Percentiles rank a stretch among this genome's conserved stretches.
phyloP scores from a whole-genome alignment of 2,888 invertebrate genomes.

The Drosophila buzzatii region DNA sequence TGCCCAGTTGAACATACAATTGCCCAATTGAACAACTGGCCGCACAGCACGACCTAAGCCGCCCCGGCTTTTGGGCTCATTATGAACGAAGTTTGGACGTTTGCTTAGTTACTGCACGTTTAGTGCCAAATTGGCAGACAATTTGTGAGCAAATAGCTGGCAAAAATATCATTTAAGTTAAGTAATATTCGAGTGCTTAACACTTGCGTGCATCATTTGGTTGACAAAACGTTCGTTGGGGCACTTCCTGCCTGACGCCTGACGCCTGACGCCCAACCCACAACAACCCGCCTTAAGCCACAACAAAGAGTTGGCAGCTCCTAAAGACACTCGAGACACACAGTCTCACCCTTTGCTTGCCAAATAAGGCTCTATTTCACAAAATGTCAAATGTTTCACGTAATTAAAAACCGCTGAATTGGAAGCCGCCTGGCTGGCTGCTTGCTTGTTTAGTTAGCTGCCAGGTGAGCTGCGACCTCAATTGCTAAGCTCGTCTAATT shows the following conservation, averaged over 20 bases:
- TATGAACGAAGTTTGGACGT: constrained; percentile 50
- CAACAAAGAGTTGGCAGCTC: constrained; percentile 45
- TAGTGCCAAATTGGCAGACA: constrained; percentile 73
- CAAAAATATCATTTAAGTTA: constrained; percentile 58
- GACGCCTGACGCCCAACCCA: constrained; percentile 1
- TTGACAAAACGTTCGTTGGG: constrained; percentile 40
- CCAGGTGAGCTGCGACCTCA: constrained; percentile 26
- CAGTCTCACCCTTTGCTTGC: constrained; percentile 60
- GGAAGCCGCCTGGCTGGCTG: constrained; percentile 38
- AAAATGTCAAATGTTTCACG: constrained; percentile 67
- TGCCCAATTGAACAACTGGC: constrained; percentile 41
- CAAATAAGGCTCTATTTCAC: constrained; percentile 25
- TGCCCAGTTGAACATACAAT: constrained; percentile 62
- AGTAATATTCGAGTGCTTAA: constrained; percentile 37
- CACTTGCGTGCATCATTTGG: constrained; percentile 47
- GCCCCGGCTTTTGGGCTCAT: constrained; percentile 42
- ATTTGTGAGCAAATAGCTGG: constrained; percentile 48
- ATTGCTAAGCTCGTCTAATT: constrained; percentile 51
- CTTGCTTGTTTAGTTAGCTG: not conserved
- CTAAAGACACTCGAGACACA: constrained; percentile 38
- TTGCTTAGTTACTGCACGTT: constrained; percentile 71
- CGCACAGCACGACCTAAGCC: constrained; percentile 20
- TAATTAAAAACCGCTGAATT: constrained; percentile 75
- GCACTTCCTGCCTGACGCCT: not conserved
- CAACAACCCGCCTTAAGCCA: constrained; percentile 12